These are phyloP conservation scores for Macropis europaea DNA, from an alignment of 2,888 invertebrate genomes.

Conservation along the genomic window DNA sequence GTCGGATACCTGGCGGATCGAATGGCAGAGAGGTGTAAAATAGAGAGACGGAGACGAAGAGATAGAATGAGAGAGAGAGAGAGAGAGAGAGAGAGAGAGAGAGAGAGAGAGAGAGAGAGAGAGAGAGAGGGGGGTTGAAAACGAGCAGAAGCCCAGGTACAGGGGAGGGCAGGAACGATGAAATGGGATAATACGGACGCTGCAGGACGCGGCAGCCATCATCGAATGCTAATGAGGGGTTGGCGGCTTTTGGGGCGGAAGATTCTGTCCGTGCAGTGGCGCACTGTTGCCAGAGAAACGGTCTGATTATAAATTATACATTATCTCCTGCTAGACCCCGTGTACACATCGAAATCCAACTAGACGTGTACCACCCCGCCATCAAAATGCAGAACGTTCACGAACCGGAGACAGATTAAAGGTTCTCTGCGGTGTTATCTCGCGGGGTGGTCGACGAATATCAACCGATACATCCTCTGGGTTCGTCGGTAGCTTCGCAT, in stretches of 20 bases:
- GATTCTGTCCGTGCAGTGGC: slow-evolving; percentile 66
- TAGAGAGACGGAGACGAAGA: slow-evolving; percentile 3
- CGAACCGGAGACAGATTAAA: slow-evolving; percentile 53
- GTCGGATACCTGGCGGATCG: slow-evolving; percentile 37
- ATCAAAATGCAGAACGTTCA: slow-evolving; percentile 52
- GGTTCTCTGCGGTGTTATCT: slow-evolving; percentile 19
- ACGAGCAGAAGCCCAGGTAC: slow-evolving; percentile 62
- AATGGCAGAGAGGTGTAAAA: slow-evolving; percentile 35
- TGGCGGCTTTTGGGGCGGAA: slow-evolving; percentile 73
- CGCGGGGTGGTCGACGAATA: slow-evolving; percentile 14
- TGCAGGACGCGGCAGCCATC: slow-evolving; percentile 79
- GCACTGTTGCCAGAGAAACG: slow-evolving; percentile 70
- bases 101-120: slow-evolving; percentile 14
- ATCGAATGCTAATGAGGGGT: slow-evolving; percentile 80
- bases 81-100: not conserved
- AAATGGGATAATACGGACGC: slow-evolving; percentile 75
- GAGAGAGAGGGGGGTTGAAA: slow-evolving; percentile 36
- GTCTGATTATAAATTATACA: slow-evolving; percentile 80
- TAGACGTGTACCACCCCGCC: slow-evolving; percentile 45
- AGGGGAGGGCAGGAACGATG: slow-evolving; percentile 65
- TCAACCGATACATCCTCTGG: not conserved
- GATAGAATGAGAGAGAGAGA: not conserved
- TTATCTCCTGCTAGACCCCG: slow-evolving; percentile 66
- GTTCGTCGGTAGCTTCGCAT: not conserved
- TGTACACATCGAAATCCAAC: slow-evolving; percentile 61